phyloP scores from a whole-genome alignment of 1,140 invertebrate species.

The Harpegnathos saltator region DNA sequence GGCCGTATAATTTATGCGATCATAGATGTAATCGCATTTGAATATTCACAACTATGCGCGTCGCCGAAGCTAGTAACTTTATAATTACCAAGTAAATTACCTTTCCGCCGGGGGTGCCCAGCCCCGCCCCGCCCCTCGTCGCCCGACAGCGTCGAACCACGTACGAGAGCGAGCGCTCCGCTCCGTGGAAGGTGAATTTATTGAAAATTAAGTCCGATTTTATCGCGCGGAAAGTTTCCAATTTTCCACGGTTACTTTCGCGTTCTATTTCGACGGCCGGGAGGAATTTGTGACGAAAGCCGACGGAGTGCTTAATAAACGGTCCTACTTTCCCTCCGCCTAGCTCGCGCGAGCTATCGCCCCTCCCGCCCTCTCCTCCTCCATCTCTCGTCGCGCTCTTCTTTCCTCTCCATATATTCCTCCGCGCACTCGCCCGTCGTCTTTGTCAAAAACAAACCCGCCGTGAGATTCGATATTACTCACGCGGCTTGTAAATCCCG shows the following conservation, averaged over 20 bases:
- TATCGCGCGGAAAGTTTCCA: constrained; percentile 82
- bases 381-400: constrained; percentile 47
- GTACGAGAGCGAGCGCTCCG: constrained; percentile 34
- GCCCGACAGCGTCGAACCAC: constrained; percentile 33
- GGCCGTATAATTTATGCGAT: constrained; percentile 78
- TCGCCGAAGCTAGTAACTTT: constrained; percentile 77
- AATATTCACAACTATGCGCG: constrained; percentile 81
- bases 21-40: constrained; percentile 81
- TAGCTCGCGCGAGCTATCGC: constrained; percentile 30
- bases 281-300: constrained; percentile 70
- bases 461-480: constrained; percentile 16
- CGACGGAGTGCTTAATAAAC: constrained; percentile 69
- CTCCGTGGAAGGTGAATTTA: constrained; percentile 75
- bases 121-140: no score
- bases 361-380: no score
- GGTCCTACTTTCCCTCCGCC: constrained; percentile 47
- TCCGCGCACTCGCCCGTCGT: constrained; percentile 7
- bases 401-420: constrained; percentile 45
- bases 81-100: constrained; percentile 82
- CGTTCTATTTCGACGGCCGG: constrained; percentile 72
- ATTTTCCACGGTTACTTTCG: constrained; percentile 80
- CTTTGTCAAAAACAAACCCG: constrained; percentile 28
- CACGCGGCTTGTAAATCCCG: neutral
- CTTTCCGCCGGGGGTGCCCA: constrained; percentile 69
- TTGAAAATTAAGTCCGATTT: constrained; percentile 83